A percentile compares a stretch with the other conserved stretches of the same genome.
Conservation (phyloP, 2,797 vertebrate species). For the Lithobates sylvaticus region DNA sequence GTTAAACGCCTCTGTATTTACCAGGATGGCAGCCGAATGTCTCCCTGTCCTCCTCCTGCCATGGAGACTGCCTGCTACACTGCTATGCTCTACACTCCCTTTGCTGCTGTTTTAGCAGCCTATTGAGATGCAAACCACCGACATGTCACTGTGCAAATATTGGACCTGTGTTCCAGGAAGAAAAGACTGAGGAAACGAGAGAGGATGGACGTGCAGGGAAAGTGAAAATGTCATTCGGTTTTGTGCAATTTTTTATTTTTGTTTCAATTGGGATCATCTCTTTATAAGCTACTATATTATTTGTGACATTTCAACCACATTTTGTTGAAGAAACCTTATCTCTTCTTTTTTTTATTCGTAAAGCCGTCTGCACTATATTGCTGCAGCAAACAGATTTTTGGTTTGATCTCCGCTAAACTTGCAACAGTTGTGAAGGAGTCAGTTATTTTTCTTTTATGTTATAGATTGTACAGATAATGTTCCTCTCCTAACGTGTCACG, state of each 20-base stretch:
- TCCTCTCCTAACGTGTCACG: no score
- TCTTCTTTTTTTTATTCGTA: background rate
- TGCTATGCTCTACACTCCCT: slow-evolving; percentile 57
- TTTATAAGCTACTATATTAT: background rate
- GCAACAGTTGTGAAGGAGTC: no score
- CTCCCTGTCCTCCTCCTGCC: slow-evolving; percentile 26
- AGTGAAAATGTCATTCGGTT: slow-evolving; percentile 35
- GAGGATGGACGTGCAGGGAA: slow-evolving; percentile 10
- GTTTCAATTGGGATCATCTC: background rate
- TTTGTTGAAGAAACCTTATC: background rate
- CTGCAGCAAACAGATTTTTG: no score
- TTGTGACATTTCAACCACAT: background rate
- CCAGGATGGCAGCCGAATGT: slow-evolving; percentile 68
- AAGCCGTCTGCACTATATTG: background rate
- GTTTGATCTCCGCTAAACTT: no score
- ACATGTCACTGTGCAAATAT: slow-evolving; percentile 40
- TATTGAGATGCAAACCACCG: slow-evolving; percentile 69
- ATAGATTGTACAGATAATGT: no score
- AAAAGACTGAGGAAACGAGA: slow-evolving; percentile 6
- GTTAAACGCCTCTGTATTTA: slow-evolving; percentile 76
- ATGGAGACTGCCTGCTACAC: slow-evolving; percentile 16
- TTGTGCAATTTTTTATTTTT: background rate
- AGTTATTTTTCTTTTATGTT: no score
- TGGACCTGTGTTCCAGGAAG: slow-evolving; percentile 57
- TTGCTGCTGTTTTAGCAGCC: slow-evolving; percentile 66